Evolutionary conservation across 2,888 invertebrate species (phyloP), one percentile per base, ranked within the genome.

Genomic region (Dynastes tityus): DNA sequence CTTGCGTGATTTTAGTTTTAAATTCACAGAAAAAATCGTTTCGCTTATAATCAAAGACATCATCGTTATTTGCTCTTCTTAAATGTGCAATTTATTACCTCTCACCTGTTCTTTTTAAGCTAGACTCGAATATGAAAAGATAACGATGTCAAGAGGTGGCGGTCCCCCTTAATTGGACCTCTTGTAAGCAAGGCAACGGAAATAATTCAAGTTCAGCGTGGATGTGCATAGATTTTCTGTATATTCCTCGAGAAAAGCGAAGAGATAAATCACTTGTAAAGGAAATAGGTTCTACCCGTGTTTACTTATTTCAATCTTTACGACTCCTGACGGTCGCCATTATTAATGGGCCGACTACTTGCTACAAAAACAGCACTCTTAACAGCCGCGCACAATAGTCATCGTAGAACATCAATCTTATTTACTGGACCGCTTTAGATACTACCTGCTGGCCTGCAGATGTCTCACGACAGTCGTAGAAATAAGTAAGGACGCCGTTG

Each of bases 271-370:
- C 16, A 22, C 55, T 55, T 22, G 22, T 55, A n/a, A 2, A 55
- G 55, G 55, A 22, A 55, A 1, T 45, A 55, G n/a, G n/a, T 55
- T 55, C n/a, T n/a, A 55, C 16, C 22, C 55, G 55, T 55, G 55
- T 55, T 55, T 55, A 55, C 22, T 55, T 22, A 55, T 55, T 55
- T 55, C 55, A 55, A 55, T 55, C 55, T 55, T 55, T 22, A 55
- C 55, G 55, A 22, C 55, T n/a, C 55, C 22, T 22, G 55, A 55
- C 55, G 55, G 22, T 22, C 22, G 22, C 6, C 55, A n/a, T 55
- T 55, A 55, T 55, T 55, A 55, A 55, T 55, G 55, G 55, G 0
- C 2, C 55, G 16, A 22, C 55, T 55, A 22, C 16, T 55, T 55
- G 22, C 55, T 55, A 22, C 16, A 55, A 55, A 55, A 55, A 55